These are phyloP conservation scores for Drosophila bipectinata DNA, from an alignment of 1,140 invertebrate species.

Conservation along the genomic window DNA sequence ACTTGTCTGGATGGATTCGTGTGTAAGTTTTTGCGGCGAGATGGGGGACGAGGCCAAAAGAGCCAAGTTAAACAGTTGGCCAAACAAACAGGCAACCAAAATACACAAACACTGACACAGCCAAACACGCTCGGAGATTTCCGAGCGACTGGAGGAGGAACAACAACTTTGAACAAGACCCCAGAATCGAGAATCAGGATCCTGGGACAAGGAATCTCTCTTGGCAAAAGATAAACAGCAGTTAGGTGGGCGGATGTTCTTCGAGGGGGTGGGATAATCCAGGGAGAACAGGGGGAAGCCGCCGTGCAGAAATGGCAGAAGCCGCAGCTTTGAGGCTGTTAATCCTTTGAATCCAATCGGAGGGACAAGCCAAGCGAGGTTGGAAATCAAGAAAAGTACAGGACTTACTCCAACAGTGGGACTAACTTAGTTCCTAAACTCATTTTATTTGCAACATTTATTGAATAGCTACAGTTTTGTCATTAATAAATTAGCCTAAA, in stretches of 20 bases:
- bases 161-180: constrained; percentile 37
- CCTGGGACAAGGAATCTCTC: constrained; percentile 23
- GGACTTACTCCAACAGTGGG: too few species aligned
- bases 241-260: neutral
- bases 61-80: constrained; percentile 73
- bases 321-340: constrained; percentile 73
- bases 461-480: neutral
- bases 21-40: constrained; percentile 61
- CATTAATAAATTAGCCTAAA: neutral
- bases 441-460: neutral
- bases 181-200: constrained; percentile 1
- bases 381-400: constrained; percentile 3
- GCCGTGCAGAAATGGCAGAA: constrained; percentile 71
- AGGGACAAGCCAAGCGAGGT: constrained; percentile 39
- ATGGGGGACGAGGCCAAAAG: constrained; percentile 11
- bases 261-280: constrained; percentile 3
- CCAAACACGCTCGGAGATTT: constrained; percentile 35
- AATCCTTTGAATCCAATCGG: constrained; percentile 73
- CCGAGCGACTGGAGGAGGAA: constrained; percentile 39
- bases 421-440: neutral
- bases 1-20: constrained; percentile 37
- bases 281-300: neutral
- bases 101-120: constrained; percentile 57
- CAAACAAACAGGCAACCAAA: constrained; percentile 57
- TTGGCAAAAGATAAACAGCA: constrained; percentile 64